Conservation (phyloP, 2,888 invertebrate species). For the Punctoribates punctum region DNA sequence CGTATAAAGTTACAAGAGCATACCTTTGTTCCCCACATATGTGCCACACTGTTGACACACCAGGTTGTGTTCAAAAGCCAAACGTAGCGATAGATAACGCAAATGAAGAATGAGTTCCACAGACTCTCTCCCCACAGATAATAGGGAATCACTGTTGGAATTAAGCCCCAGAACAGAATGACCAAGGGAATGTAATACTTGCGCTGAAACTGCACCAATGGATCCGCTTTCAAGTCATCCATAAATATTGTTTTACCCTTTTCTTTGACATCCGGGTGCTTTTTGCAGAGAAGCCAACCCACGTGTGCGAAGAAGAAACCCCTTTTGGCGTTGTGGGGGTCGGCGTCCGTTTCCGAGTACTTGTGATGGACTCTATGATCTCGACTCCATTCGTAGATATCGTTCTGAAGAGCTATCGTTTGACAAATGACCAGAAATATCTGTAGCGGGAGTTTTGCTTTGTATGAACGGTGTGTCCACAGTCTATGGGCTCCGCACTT, state of each 20-base stretch:
- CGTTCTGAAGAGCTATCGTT: conserved; percentile 54
- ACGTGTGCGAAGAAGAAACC: conserved; percentile 48
- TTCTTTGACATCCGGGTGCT: conserved; percentile 45
- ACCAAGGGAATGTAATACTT: conserved; percentile 54
- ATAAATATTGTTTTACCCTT: conserved; percentile 44
- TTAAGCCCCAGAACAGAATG: conserved; percentile 54
- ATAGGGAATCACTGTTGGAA: conserved; percentile 70
- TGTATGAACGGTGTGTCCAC: conserved; percentile 30
- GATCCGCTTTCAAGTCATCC: conserved; percentile 44
- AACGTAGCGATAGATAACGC: conserved; percentile 73
- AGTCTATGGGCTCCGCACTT: conserved; percentile 36
- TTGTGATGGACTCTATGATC: conserved; percentile 48
- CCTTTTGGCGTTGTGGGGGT: conserved; percentile 47
- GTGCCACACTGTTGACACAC: conserved; percentile 90
- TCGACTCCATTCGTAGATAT: conserved; percentile 46
- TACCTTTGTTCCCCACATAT: conserved; percentile 68
- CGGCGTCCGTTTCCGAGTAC: conserved; percentile 41
- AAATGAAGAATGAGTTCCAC: conserved; percentile 74
- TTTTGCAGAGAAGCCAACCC: conserved; percentile 46
- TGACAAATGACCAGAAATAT: conserved; percentile 54
- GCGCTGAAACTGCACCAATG: conserved; percentile 44
- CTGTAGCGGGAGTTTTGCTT: conserved; percentile 21
- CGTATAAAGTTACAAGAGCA: not conserved
- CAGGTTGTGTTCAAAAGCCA: conserved; percentile 84
- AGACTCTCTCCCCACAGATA: conserved; percentile 77